These are phyloP conservation scores for Hephaestus fuliginosus DNA, from an alignment of 2,797 vertebrate genomes.

Conservation along the genomic window DNA sequence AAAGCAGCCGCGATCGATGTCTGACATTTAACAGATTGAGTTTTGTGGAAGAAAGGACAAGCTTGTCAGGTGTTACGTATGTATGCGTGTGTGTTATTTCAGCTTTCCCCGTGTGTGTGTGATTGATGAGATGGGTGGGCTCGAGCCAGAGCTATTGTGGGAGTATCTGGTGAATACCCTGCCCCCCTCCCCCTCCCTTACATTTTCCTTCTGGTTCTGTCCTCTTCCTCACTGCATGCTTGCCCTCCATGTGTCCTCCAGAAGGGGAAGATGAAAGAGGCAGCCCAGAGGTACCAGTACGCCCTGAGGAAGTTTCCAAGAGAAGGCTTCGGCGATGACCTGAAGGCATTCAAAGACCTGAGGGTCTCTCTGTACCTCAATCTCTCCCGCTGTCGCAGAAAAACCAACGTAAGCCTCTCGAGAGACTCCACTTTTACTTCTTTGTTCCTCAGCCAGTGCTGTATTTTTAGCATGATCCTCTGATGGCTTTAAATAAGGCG, in stretches of 20 bases:
- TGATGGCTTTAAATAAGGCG: conserved; percentile 13
- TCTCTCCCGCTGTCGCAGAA: conserved; percentile 96
- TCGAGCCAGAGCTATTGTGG: conserved; percentile 44
- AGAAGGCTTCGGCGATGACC: conserved; percentile 98
- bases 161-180: conserved; percentile 48
- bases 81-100: conserved; percentile 26
- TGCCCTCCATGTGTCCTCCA: conserved; percentile 79
- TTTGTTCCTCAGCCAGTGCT: conserved; percentile 15
- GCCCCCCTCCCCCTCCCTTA: conserved; percentile 11
- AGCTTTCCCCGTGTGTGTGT: conserved; percentile 19
- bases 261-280: conserved; percentile 99
- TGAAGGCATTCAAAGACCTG: conserved; percentile 96
- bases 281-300: conserved; percentile 98
- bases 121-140: conserved; percentile 73
- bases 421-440: background rate
- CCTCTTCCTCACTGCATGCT: conserved; percentile 46
- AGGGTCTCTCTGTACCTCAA: conserved; percentile 96
- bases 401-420: conserved; percentile 94
- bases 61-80: conserved; percentile 45
- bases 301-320: conserved; percentile 97
- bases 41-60: conserved; percentile 68
- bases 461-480: conserved; percentile 29
- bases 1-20: conserved; percentile 69
- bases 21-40: conserved; percentile 79
- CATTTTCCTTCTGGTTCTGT: conserved; percentile 40